Evolutionary conservation across 1,140 invertebrate species (phyloP).

Genomic region (Pogonognathellus flavescens): DNA sequence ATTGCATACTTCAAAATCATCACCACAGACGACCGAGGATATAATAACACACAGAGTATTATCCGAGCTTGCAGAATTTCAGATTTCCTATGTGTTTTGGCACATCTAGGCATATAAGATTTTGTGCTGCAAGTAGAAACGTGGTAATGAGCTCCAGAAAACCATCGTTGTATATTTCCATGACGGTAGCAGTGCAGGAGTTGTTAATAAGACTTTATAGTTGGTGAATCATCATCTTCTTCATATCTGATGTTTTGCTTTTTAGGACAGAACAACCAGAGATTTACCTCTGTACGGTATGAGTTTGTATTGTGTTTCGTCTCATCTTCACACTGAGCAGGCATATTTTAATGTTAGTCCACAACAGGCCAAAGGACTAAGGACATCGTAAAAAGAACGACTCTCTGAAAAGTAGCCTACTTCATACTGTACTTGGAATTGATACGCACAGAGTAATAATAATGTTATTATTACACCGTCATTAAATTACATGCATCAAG

Average conservation of each 20-base stretch:
- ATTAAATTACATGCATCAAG: slow-evolving; percentile 21
- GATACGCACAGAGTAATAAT: not conserved
- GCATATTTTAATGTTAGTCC: no score
- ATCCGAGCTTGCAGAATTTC: not conserved
- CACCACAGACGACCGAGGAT: not conserved
- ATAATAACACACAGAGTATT: not conserved
- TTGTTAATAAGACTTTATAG: no score
- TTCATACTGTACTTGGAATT: no score
- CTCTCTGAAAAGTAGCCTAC: not conserved
- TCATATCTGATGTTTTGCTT: not conserved
- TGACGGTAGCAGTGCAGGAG: not conserved
- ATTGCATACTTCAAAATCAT: no score
- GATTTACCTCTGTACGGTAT: no score
- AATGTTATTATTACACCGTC: not conserved
- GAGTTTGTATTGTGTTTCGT: no score
- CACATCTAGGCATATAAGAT: not conserved
- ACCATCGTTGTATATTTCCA: slow-evolving; percentile 2
- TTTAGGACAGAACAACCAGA: slow-evolving; percentile 27
- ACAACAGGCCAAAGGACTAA: not conserved
- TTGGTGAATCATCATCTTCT: no score
- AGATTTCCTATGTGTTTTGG: not conserved
- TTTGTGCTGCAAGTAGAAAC: not conserved
- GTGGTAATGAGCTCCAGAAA: slow-evolving; percentile 24
- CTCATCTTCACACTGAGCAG: no score
- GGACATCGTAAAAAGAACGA: slow-evolving; percentile 1